Percentiles rank a stretch among this genome's conserved stretches.
Conservation (phyloP, 2,797 vertebrate species). For the Sebastolobus alascanus region DNA sequence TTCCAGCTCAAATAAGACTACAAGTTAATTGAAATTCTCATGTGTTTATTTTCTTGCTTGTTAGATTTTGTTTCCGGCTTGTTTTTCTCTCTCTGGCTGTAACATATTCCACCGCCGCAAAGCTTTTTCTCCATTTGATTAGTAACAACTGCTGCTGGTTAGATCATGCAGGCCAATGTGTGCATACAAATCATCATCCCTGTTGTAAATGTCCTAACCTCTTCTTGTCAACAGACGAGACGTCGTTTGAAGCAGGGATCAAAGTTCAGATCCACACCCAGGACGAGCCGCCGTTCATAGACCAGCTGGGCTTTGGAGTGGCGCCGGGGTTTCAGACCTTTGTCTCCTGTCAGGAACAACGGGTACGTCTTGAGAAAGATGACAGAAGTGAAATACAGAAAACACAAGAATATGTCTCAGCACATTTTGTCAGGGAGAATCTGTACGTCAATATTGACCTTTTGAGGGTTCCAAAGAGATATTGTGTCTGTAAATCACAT, state of each 20-base stretch:
- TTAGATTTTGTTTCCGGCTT: background rate
- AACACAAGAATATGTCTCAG: background rate
- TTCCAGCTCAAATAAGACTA: background rate
- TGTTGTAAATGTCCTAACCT: conserved; percentile 54
- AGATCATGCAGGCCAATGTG: conserved; percentile 11
- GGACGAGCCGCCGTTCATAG: conserved; percentile 96
- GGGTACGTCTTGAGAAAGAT: conserved; percentile 85
- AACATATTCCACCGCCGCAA: background rate
- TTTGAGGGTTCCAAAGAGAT: conserved; percentile 1
- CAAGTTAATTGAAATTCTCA: background rate
- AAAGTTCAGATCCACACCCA: conserved; percentile 99
- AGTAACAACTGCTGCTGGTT: conserved; percentile 17
- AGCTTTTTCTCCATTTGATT: conserved; percentile 21
- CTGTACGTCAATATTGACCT: background rate
- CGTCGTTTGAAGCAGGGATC: conserved; percentile 97
- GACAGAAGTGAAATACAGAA: background rate
- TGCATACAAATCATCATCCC: conserved; percentile 53
- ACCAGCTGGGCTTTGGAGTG: conserved; percentile 98
- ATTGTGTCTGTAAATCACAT: conserved; percentile 9
- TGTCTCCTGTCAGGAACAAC: conserved; percentile 98
- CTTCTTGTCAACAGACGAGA: conserved; percentile 90
- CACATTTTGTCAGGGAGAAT: conserved; percentile 1
- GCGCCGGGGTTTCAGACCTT: conserved; percentile 99
- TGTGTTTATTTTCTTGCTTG: background rate
- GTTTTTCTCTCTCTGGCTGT: background rate